Base-by-base conservation (phyloP, 2,113 vertebrate genomes). In the Calyptomena viridis region DNA sequence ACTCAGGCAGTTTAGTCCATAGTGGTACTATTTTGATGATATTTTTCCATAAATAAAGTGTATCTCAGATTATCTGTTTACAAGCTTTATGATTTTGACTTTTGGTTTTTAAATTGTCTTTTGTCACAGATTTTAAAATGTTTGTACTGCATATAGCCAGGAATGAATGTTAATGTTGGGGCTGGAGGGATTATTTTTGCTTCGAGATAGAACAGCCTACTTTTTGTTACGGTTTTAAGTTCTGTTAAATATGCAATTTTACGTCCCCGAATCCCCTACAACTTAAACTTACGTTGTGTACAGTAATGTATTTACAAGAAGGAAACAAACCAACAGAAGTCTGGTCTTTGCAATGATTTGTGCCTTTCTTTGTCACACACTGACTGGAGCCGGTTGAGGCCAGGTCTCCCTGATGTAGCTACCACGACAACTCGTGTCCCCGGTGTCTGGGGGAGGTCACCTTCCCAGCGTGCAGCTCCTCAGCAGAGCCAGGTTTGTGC, bases 1-100 rank as follows among this genome's bases (percentile, higher is more conserved):
- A 98, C 98, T 98, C 98, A 98, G 98, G 97, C 97, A 96, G 97
- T 97, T 97, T 98, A 97, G 91, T 98, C 98, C 98, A 97, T 98
- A 98, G 98, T 97, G 98, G 99, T 99, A 99, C 99, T 99, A 98
- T 98, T 98, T 98, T 98, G 97, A 98, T 98, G 97, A 98, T 98
- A 97, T 98, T 98, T 98, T 98, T 98, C 98, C 98, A 98, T 98
- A 98, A 98, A 98, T 98, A 98, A 98, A 98, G 94, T 98, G 98
- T 97, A 98, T 98, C 98, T 98, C 97, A 97, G 97, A 97, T 98
- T 98, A 97, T 98, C 98, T 97, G 97, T 98, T 98, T 98, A 98
- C 98, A 98, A 97, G 97, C 96, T 98, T 99, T 98, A 98, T 98
- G 98, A 98, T 98, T 98, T 98, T 97, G 97, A 98, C 96, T 97